Evolutionary conservation across 2,113 vertebrate species (phyloP).

Genomic region (Prinia subflava): DNA sequence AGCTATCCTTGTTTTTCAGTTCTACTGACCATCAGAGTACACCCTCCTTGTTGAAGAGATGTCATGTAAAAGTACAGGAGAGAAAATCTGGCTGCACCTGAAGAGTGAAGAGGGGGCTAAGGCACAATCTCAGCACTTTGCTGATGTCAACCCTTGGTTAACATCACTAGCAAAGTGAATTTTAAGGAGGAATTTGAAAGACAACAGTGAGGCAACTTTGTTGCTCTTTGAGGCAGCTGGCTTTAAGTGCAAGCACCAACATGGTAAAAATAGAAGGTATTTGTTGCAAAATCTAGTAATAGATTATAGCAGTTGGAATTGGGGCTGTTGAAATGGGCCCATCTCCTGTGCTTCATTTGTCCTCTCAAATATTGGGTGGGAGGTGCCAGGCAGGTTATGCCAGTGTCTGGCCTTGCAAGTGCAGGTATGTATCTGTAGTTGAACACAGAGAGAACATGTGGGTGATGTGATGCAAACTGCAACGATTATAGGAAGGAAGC

Average conservation of each 20-base stretch:
- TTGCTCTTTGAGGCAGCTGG: not conserved
- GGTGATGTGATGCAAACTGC: not conserved
- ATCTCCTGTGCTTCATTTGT: not conserved
- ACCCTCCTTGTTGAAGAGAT: fast-evolving
- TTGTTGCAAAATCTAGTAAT: not conserved
- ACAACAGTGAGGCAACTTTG: not conserved
- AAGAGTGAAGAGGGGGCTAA: not conserved
- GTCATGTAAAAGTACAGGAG: not conserved
- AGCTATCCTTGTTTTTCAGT: not conserved
- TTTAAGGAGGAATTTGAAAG: not conserved
- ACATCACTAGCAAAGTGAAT: not conserved
- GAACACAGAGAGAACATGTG: not conserved
- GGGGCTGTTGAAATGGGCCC: not conserved
- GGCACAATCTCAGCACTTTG: not conserved
- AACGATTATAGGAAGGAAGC: not conserved
- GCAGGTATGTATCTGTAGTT: not conserved
- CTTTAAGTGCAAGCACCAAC: fast-evolving
- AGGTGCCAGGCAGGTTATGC: not conserved
- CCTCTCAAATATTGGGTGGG: not conserved
- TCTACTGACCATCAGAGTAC: not conserved
- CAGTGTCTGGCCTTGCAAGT: not conserved
- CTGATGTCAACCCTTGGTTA: not conserved
- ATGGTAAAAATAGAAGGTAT: not conserved
- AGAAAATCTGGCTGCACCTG: not conserved
- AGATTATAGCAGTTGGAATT: not conserved